Evolutionary conservation across 2,888 invertebrate genomes (phyloP), one percentile per base, ranked within the genome.

Genomic region (Drosophila basisetae): DNA sequence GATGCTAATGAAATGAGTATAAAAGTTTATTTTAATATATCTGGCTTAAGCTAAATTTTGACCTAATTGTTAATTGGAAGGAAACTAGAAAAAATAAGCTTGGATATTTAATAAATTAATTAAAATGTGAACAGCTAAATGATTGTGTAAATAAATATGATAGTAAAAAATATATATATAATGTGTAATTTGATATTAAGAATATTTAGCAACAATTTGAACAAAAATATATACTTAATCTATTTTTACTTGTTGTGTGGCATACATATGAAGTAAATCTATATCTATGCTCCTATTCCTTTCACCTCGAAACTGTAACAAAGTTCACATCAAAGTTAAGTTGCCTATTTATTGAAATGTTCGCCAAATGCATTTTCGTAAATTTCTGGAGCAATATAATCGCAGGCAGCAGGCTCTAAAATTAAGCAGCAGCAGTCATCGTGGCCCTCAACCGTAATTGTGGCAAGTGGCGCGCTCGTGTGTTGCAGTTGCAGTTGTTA

Each of bases 381-480:
- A 80, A 90, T 82, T 91, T 91, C 90, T 91, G 74, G 91, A 91
- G 91, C 91, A 91, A 91, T 91, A 91, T 91, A 91, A 91, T 91
- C 91, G 82, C 80, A 68, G 72, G 80, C 73, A 85, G 78, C 75
- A 80, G 82, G 72, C 64, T 76, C 72, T 68, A 76, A 90, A 90
- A 89, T 89, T 90, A 85, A 90, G 84, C 86, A 80, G 82, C 81
- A 75, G 89, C 43, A 58, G 37, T 55, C 37, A 25, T 55, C 55
- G 37, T 66, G 68, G 65, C 80, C 68, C 73, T 70, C 67, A 54
- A 18, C 76, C 63, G 91, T 81, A 88, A 91, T 89, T 89, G 89
- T 79, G 76, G 86, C 90, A 86, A 89, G 86, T 88, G 88, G 75
- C 73, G 73, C 63, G 68, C 69, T 68, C 63, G 70, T 78, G 73